Evolutionary conservation across 35 echinoderm and acorn worm species (phyloP), one percentile per base, ranked within the genome.

Genomic region (Antedon bifida): DNA sequence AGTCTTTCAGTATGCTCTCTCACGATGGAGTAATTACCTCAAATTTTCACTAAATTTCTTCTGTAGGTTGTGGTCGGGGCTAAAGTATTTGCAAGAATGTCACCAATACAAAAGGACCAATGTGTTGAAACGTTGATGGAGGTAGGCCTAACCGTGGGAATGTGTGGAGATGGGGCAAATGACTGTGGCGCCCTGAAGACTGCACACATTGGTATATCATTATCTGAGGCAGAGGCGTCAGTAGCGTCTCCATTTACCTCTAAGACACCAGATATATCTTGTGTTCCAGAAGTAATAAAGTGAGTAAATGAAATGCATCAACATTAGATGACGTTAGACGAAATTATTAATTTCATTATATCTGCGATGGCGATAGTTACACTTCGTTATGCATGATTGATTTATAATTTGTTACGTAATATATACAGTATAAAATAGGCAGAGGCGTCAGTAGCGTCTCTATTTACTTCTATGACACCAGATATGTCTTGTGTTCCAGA

Each of bases 81-180:
- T 21, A 45, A 88, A 12, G 81, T 95, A 23, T 90, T 95, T 78
- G 92, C 92, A 26, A 76, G 92, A 16, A 90, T 95, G 88, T 90
- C 92, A 0, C 92, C 92, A 13, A 79, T 85, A 35, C 92, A 90
- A 32, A 95, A 95, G 46, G 83, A 80, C 73, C 82, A 87, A 28
- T 78, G 90, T 1, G 88, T 95, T 0, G 88, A 90, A 34, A 75
- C 77, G 36, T 78, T 95, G 3, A 85, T 90, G 34, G 30, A 87
- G 39, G 51, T 79, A n/a, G 30, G 78, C 0, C 44, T 82, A 4
- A 83, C 82, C 9, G 93, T 96, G 16, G 93, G 86, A 0, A 96
- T 96, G 93, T 96, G 93, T 51, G 93, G 93, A 34, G 93, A 96
- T 84, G 93, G 93, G 23, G 93, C 93, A 13, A 96, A 96, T 77